Conservation (phyloP, 2,797 vertebrate genomes). For the Graptemys geographica region DNA sequence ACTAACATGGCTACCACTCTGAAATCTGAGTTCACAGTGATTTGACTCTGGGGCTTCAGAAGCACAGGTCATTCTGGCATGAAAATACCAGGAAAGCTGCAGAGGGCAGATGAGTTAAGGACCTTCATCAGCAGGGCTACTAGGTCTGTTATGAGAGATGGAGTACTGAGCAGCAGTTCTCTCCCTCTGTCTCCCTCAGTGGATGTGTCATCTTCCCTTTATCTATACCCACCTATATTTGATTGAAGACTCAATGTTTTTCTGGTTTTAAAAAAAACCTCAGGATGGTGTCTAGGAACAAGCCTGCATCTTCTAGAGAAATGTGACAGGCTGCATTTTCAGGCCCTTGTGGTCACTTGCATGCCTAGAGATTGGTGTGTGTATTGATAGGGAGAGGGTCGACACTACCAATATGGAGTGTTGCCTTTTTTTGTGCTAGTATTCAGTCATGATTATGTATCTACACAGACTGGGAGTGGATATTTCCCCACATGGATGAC, state of each 20-base stretch:
- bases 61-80: not conserved
- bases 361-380: not conserved
- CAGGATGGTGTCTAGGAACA: not conserved
- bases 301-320: not conserved
- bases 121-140: not conserved
- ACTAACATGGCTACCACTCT: too few relatives aligned
- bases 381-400: not conserved
- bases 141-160: not conserved
- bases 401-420: fast-evolving
- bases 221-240: not conserved
- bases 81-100: not conserved
- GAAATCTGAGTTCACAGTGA: not conserved
- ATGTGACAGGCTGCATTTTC: not conserved
- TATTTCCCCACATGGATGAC: not conserved
- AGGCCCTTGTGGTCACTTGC: not conserved
- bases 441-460: not conserved
- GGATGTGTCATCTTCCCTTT: not conserved
- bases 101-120: not conserved
- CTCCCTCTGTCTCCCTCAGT: not conserved
- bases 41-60: not conserved
- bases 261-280: not conserved
- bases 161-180: not conserved
- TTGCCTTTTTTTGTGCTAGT: not conserved
- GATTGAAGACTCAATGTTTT: not conserved
- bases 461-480: not conserved